These are phyloP conservation scores for Ammospiza caudacuta DNA, from an alignment of 2,113 vertebrate species.

Conservation along the genomic window DNA sequence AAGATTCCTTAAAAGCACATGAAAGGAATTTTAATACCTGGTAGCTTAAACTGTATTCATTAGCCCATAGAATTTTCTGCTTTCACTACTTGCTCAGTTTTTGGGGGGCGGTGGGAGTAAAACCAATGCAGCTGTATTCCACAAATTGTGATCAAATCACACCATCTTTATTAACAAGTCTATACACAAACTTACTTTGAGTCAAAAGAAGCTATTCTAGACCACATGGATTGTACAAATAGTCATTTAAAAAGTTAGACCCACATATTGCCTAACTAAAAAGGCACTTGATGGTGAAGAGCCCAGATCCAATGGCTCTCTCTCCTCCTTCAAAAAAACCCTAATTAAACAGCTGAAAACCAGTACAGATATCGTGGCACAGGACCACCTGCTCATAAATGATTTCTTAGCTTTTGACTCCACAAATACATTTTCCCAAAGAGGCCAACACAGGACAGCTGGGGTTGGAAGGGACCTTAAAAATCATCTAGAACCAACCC, in stretches of 20 bases:
- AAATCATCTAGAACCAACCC: too few species aligned
- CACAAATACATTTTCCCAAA: background rate
- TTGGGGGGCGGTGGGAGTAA: fast-evolving
- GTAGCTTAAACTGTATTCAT: background rate
- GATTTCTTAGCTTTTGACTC: background rate
- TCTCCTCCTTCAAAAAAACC: background rate
- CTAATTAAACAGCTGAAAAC: background rate
- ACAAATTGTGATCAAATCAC: background rate
- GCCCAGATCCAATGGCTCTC: background rate
- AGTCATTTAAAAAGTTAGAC: background rate
- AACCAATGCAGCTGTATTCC: background rate
- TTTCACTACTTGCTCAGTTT: background rate
- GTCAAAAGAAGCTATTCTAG: background rate
- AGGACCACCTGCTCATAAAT: background rate
- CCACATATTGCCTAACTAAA: background rate
- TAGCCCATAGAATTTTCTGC: background rate
- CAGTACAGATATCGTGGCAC: background rate
- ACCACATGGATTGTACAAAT: background rate
- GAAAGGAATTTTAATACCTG: background rate
- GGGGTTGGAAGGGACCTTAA: too few species aligned
- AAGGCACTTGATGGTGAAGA: background rate
- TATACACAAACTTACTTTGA: background rate
- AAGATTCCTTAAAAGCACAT: constrained; percentile 8
- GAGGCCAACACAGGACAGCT: too few species aligned
- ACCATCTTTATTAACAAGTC: background rate